Evolutionary conservation across 2,888 invertebrate species (phyloP), one percentile per base, ranked within the genome.

Genomic region (Antheraea assamensis): DNA sequence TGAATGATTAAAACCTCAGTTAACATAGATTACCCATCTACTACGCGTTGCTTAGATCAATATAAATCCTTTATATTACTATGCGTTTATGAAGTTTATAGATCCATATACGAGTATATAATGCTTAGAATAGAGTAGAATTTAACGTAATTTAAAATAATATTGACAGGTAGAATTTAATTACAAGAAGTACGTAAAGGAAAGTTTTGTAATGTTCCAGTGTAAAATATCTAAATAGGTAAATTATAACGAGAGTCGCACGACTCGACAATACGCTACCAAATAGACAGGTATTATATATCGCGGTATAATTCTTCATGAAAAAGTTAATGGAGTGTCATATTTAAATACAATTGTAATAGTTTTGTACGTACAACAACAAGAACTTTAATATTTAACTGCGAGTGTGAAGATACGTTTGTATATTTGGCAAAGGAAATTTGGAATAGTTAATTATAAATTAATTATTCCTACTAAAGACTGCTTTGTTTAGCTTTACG

Each of bases 281-380:
- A 55, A 55, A 55, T 55, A 55, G n/a, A n/a, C 7, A 64, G 71
- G 64, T 72, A 30, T 71, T 70, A 66, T 72, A 27, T 61, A 19
- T 10, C 24, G 58, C 64, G 70, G 30, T 47, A 47, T 66, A 72
- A 72, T 74, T 74, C 27, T 64, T 72, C 64, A 71, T 72, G 72
- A 72, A 47, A 72, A 72, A 72, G 64, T 66, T 72, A 72, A 72
- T 72, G 61, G 66, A 47, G 47, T 66, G 66, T 66, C 64, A 66
- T 27, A 31, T 66, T 73, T 73, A 75, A 73, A 73, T 73, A 71
- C 21, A 35, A 73, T 68, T 70, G 15, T 49, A 49, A 49, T 49
- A 49, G 49, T 49, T 49, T 49, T 49, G 72, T 66, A 66, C 85
- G 49, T n/a, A 66, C 24, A 55, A 64, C 24, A 24, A 24, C 61